Evolutionary conservation across 2,113 vertebrate genomes (phyloP).

Genomic region (Hoplias malabaricus): DNA sequence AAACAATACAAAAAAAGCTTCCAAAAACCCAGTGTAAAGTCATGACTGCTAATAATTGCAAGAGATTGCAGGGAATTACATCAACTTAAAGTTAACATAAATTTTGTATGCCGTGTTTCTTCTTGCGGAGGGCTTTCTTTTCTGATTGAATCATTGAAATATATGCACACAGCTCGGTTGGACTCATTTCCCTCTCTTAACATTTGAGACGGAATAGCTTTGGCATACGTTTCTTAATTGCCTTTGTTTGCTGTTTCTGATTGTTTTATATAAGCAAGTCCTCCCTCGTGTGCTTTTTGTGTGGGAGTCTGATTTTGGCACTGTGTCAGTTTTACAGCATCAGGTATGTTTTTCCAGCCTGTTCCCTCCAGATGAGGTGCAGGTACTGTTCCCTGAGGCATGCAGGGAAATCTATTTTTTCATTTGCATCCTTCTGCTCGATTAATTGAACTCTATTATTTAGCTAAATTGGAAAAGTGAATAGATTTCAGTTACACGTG

Average conservation of each 20-base stretch:
- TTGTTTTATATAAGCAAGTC: neutral
- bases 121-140: too few species aligned
- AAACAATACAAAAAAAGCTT: too few species aligned
- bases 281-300: neutral
- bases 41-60: too few species aligned
- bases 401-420: slow-evolving; percentile 41
- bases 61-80: too few species aligned
- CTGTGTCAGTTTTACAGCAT: neutral
- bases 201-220: neutral
- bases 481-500: slow-evolving; percentile 62
- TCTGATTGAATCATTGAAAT: too few species aligned
- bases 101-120: too few species aligned
- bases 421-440: slow-evolving; percentile 58
- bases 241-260: neutral
- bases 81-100: too few species aligned
- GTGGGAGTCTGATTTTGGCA: neutral
- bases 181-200: neutral
- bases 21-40: too few species aligned
- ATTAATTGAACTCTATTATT: slow-evolving; percentile 67
- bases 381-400: slow-evolving; percentile 34
- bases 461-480: slow-evolving; percentile 63
- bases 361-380: neutral
- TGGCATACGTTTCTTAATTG: slow-evolving; percentile 4
- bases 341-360: neutral
- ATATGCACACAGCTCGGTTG: too few species aligned